A percentile compares a stretch with the other conserved stretches of the same genome.
Conservation (phyloP, 1,140 invertebrate species). For the Lepidurus arcticus region DNA sequence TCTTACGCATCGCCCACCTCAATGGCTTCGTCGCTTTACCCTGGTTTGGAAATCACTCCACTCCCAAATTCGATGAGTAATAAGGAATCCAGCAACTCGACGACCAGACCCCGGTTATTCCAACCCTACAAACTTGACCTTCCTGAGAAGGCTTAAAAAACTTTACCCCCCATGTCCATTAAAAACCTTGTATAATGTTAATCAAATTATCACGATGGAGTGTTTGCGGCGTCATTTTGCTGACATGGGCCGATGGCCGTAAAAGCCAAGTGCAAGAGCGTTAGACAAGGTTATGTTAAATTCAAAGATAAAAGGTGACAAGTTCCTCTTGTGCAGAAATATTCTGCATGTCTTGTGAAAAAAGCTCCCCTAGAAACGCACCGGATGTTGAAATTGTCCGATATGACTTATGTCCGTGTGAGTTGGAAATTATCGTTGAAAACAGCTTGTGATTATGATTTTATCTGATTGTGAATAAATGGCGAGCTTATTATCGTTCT, state of each 20-base stretch:
- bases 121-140: constrained; percentile 33
- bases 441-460: constrained; percentile 12
- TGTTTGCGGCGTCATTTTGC: background rate
- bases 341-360: background rate
- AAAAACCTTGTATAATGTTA: background rate
- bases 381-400: background rate
- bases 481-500: constrained; percentile 13
- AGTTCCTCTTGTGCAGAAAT: constrained; percentile 15
- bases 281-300: background rate
- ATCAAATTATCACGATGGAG: constrained; percentile 5
- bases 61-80: background rate
- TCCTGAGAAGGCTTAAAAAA: constrained; percentile 23
- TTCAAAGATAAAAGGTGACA: background rate
- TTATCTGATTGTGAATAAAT: constrained; percentile 20
- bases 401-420: background rate
- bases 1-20: background rate
- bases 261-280: background rate
- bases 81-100: background rate
- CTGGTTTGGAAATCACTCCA: background rate
- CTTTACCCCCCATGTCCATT: background rate
- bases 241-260: background rate
- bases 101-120: constrained; percentile 28
- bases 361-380: background rate
- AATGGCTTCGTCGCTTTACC: background rate
- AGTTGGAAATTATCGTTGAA: background rate